A percentile compares a stretch with the other conserved stretches of the same genome.
Evolutionary conservation across 2,113 vertebrate species (phyloP).

Genomic region (Rhadina sibilatrix): DNA sequence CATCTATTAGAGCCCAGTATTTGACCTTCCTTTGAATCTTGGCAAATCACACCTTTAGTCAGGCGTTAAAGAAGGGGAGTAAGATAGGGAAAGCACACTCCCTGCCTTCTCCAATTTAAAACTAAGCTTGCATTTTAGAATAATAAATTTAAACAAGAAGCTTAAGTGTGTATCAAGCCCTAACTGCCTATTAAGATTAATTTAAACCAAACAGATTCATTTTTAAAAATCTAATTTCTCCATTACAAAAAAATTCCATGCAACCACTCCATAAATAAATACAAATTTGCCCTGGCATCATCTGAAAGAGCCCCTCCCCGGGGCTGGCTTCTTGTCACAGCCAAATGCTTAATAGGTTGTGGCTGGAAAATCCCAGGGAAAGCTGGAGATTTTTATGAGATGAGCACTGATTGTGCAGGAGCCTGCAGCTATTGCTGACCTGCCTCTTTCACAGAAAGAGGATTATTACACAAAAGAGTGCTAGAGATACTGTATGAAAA

Average conservation of each 20-base stretch:
- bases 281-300: background rate
- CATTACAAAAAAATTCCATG: background rate
- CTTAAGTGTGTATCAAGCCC: background rate
- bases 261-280: conserved; percentile 1
- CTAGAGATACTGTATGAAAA: conserved; percentile 55
- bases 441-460: conserved; percentile 61
- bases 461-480: conserved; percentile 69
- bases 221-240: conserved; percentile 2
- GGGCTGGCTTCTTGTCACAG: conserved; percentile 19
- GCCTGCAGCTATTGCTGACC: conserved; percentile 63
- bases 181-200: conserved; percentile 8
- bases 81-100: background rate
- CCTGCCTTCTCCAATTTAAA: conserved; percentile 6
- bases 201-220: background rate
- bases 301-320: conserved; percentile 16
- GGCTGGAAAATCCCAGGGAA: conserved; percentile 67
- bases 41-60: background rate
- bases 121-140: background rate
- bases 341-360: conserved; percentile 55
- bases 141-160: conserved; percentile 14
- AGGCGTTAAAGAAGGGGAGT: background rate
- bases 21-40: background rate
- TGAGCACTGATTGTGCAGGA: conserved; percentile 56
- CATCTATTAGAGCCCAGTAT: background rate
- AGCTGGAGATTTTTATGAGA: conserved; percentile 58